phyloP scores from a whole-genome alignment of 2,888 invertebrate species.

The Dugesia japonica region DNA sequence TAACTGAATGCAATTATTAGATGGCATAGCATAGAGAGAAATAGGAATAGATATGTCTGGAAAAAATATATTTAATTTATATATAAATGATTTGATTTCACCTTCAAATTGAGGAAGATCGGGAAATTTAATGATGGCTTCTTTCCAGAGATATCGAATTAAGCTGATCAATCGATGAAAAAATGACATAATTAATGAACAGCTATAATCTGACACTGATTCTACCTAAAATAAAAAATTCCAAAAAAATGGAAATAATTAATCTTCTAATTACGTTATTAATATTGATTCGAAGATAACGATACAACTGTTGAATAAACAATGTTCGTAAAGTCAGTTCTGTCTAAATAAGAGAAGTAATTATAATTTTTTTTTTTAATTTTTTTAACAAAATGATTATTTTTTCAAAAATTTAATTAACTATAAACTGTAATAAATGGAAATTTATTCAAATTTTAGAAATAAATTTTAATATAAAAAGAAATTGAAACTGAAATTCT shows the following conservation, averaged over 20 bases:
- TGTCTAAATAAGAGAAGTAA: neutral
- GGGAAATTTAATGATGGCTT: neutral
- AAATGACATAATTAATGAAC: constrained; percentile 15
- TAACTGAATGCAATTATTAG: neutral
- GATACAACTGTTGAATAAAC: constrained; percentile 4
- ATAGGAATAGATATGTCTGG: constrained; percentile 3
- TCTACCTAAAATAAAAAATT: neutral
- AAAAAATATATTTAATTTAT: too few species aligned
- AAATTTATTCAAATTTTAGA: too few species aligned
- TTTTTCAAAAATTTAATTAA: too few species aligned
- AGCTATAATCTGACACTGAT: neutral
- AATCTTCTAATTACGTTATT: neutral
- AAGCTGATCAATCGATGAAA: neutral
- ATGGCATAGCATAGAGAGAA: constrained; percentile 1
- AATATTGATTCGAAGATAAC: neutral
- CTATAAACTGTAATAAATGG: too few species aligned
- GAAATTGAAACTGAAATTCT: too few species aligned
- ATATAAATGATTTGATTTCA: neutral
- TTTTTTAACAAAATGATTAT: too few species aligned
- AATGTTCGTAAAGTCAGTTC: neutral
- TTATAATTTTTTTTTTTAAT: too few species aligned
- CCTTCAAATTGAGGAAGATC: constrained; percentile 7
- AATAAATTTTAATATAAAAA: too few species aligned
- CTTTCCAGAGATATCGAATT: constrained; percentile 1
- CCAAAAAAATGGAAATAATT: neutral